phyloP scores from a whole-genome alignment of 2,113 vertebrate species.

The Chlamydotis undulata region DNA sequence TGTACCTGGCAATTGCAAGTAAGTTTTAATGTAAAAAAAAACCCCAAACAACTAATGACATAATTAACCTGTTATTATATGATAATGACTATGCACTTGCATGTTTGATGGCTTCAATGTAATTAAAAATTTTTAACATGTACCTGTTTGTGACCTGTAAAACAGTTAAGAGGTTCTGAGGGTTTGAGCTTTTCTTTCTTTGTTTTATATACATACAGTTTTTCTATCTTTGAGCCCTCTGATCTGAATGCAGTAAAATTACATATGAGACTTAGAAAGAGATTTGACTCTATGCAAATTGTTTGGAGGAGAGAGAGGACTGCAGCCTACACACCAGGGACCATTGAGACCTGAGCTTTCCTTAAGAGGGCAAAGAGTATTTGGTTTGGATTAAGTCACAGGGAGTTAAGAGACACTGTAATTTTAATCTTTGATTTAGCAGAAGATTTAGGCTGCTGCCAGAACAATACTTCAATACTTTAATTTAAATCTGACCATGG shows the following conservation, averaged over 20 bases:
- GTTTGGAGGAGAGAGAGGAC: not conserved
- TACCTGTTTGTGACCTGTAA: not conserved
- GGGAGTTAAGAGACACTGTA: not conserved
- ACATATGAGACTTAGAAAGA: not conserved
- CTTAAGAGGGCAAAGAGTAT: not conserved
- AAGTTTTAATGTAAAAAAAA: not conserved
- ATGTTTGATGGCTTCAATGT: not conserved
- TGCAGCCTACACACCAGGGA: not conserved
- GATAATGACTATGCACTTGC: not conserved
- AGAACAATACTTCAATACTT: not conserved
- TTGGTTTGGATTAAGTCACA: constrained; percentile 6
- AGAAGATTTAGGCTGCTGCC: not conserved
- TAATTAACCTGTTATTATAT: not conserved
- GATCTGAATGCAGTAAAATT: not conserved
- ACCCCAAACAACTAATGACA: not conserved
- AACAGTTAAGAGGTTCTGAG: not conserved
- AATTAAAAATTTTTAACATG: not conserved
- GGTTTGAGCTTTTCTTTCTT: not conserved
- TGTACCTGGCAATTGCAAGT: not conserved
- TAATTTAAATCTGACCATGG: not conserved
- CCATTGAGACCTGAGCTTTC: not conserved
- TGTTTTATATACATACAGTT: not conserved
- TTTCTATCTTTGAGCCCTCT: not conserved
- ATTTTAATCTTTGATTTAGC: constrained; percentile 13
- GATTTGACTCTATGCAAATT: not conserved